phyloP scores from a whole-genome alignment of 2,888 invertebrate species.

The Eristalinus aeneus region DNA sequence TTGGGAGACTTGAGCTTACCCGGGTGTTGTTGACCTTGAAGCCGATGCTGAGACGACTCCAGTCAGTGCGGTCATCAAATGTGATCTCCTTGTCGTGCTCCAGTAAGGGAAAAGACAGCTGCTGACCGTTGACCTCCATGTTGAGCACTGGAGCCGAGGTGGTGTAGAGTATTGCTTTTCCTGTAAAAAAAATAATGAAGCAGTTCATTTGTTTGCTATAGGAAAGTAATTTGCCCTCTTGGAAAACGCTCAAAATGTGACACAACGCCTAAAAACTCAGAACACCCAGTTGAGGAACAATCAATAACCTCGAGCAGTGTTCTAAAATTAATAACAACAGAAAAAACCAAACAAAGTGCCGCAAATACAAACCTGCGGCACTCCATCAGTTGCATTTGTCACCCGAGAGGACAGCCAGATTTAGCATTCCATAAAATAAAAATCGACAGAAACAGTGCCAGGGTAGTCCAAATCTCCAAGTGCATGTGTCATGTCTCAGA shows the following conservation, averaged over 20 bases:
- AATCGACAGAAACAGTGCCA: neutral
- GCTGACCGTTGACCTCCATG: slow-evolving; percentile 67
- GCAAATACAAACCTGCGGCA: neutral
- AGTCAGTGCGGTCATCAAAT: slow-evolving; percentile 77
- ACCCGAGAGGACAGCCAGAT: neutral
- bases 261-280: no score
- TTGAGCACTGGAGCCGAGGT: slow-evolving; percentile 82
- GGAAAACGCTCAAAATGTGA: no score
- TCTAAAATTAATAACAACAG: neutral
- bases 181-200: slow-evolving; percentile 73
- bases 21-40: slow-evolving; percentile 73
- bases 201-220: no score
- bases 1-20: slow-evolving; percentile 17
- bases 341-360: neutral
- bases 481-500: no score
- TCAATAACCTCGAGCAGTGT: neutral
- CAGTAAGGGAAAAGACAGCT: slow-evolving; percentile 31
- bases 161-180: slow-evolving; percentile 82
- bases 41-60: slow-evolving; percentile 76
- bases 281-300: no score
- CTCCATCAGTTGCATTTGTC: neutral
- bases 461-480: neutral
- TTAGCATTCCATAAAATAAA: neutral
- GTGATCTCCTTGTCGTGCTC: slow-evolving; percentile 73
- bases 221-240: no score